Evolutionary conservation across 2,797 vertebrate species (phyloP).

Genomic region (Sebastes vulpes): DNA sequence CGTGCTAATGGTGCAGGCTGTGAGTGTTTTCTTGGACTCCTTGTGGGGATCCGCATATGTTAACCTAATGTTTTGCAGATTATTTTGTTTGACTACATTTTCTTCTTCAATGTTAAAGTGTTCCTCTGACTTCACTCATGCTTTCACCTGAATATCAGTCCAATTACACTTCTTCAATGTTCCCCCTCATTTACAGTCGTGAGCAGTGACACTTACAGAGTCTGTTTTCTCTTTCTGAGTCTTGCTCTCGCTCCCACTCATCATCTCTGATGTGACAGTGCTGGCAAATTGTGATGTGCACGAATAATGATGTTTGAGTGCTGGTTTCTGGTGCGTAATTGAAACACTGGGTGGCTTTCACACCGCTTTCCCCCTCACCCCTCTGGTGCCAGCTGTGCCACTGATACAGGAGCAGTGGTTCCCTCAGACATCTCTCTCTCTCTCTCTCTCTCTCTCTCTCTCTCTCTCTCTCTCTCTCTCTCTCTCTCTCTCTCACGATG

Average conservation of each 20-base stretch:
- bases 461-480: constrained; percentile 32
- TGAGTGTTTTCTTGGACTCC: neutral
- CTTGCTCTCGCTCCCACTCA: constrained; percentile 30
- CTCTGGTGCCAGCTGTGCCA: constrained; percentile 62
- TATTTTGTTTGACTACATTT: constrained; percentile 23
- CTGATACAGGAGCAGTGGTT: constrained; percentile 57
- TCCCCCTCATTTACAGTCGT: constrained; percentile 11
- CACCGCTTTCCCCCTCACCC: neutral
- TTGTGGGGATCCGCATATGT: neutral
- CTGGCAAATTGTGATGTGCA: constrained; percentile 60
- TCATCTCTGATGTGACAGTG: constrained; percentile 52
- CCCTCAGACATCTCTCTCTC: constrained; percentile 51
- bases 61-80: constrained; percentile 6
- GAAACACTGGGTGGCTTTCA: constrained; percentile 65
- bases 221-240: constrained; percentile 17
- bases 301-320: constrained; percentile 67
- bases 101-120: neutral
- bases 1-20: neutral
- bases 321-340: constrained; percentile 73
- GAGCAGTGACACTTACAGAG: constrained; percentile 1
- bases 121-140: neutral
- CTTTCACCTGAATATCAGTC: constrained; percentile 22
- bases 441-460: constrained; percentile 30
- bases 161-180: constrained; percentile 17
- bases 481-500: constrained; percentile 10